Base-by-base conservation (phyloP, 2,888 invertebrate species). In the Drosophila phalerata region DNA sequence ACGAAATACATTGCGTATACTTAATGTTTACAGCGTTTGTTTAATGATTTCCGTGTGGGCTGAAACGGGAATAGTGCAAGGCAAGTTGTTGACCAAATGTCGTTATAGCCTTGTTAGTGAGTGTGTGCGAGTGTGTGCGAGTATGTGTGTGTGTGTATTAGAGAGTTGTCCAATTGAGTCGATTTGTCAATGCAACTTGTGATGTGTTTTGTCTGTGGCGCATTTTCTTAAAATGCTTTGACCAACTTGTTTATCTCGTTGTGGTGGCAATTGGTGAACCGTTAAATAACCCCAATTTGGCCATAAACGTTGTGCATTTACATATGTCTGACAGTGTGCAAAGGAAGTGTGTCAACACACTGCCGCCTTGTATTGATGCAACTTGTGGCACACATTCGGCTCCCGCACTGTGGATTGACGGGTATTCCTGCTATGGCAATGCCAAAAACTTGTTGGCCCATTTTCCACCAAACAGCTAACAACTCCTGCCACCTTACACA, bases 271-370 rank as follows among this genome's bases (percentile, higher is more conserved):
- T 65, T 69, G 69, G 9, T 76, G 69, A 55, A 73, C 85, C 85
- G 85, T 85, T 85, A 85, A 85, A 81, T 85, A 85, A 85, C 85
- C 85, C 79, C 73, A 74, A 83, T 85, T 80, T 78, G 42, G 30
- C 56, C 63, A 69, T 60, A 80, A 80, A 62, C 63, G 73, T 56
- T 49, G 57, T 47, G 38, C 64, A 74, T 69, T 80, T 79, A 62
- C 81, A 81, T 84, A 74, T 17, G 34, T 66, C 45, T 52, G 17
- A 8, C 25, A 25, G n/a, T 15, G 43, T 22, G 25, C n/a, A 25
- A 45, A 55, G 43, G 61, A 22, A 56, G 45, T 58, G 37, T 57
- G 57, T 25, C 52, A 45, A 15, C 37, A 15, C 37, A 22, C 8
- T 55, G 32, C 30, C 30, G 22, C 49, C 15, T 47, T 38, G 19